phyloP scores from a whole-genome alignment of 2,113 vertebrate species.

The Bettongia penicillata region DNA sequence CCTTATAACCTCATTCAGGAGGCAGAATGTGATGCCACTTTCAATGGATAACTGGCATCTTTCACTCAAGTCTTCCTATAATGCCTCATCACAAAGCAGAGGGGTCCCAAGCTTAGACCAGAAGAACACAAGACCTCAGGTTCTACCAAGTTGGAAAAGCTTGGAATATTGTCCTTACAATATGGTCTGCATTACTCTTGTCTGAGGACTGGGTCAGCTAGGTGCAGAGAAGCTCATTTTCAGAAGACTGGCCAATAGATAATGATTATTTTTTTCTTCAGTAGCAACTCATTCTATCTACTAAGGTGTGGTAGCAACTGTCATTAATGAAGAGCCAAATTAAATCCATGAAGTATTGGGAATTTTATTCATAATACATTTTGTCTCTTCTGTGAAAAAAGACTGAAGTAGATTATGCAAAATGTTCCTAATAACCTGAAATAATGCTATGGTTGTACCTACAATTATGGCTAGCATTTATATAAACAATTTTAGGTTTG shows the following conservation, averaged over 20 bases:
- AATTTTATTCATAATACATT: not conserved
- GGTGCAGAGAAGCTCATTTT: not conserved
- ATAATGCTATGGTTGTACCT: not conserved
- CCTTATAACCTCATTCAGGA: not conserved
- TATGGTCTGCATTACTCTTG: not conserved
- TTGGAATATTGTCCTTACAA: not conserved
- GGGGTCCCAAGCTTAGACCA: not conserved
- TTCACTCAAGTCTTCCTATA: not conserved
- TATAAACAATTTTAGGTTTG: not conserved
- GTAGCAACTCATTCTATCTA: not conserved
- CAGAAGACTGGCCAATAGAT: not conserved
- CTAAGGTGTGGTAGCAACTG: not conserved
- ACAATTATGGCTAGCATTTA: not conserved
- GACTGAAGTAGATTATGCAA: not conserved
- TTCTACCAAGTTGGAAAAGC: not conserved
- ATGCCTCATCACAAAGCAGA: not conserved
- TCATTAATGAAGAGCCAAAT: not conserved
- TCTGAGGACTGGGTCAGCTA: not conserved
- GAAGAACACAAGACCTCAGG: not conserved
- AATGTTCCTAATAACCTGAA: not conserved
- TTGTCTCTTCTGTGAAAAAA: not conserved
- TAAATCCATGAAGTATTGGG: not conserved
- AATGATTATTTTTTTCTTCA: not conserved
- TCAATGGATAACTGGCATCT: not conserved
- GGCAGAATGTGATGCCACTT: not conserved